Percentiles rank a stretch among this genome's conserved stretches.
phyloP scores from a whole-genome alignment of 2,797 vertebrate genomes.

The Pseudochaenichthys georgianus region DNA sequence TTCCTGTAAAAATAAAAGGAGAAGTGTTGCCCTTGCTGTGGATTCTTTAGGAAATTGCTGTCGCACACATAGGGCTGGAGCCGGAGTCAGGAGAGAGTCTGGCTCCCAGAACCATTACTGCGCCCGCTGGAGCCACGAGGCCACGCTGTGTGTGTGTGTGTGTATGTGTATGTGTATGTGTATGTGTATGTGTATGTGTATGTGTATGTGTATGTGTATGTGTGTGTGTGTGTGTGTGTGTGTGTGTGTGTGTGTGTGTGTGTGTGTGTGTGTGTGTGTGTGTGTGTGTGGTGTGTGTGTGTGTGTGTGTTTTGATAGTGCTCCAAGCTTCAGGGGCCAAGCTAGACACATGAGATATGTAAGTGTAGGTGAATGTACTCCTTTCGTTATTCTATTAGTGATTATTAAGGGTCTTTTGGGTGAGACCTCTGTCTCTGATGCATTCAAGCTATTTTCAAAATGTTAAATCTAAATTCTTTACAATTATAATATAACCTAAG shows the following conservation, averaged over 20 bases:
- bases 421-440: too few relatives aligned
- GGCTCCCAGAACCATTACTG: conserved; percentile 87
- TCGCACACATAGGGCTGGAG: conserved; percentile 85
- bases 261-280: conserved; percentile 31
- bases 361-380: neutral
- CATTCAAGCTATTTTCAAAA: too few relatives aligned
- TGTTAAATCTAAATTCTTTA: too few relatives aligned
- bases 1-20: conserved; percentile 83
- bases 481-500: too few relatives aligned
- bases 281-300: too few relatives aligned
- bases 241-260: too few relatives aligned
- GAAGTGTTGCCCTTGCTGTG: conserved; percentile 85
- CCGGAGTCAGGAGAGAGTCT: conserved; percentile 81
- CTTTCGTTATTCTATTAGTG: neutral
- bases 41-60: conserved; percentile 93
- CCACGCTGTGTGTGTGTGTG: conserved; percentile 51
- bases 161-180: too few relatives aligned
- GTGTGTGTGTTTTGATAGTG: conserved; percentile 49
- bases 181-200: too few relatives aligned
- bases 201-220: too few relatives aligned
- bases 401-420: too few relatives aligned
- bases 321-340: conserved; percentile 15
- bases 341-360: conserved; percentile 5
- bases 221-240: neutral
- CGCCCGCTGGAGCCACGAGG: conserved; percentile 82